These are phyloP conservation scores for Chondrilla cf. caribensis DNA, from an alignment of 37 sponge, comb jelly and placozoan genomes.

Conservation along the genomic window DNA sequence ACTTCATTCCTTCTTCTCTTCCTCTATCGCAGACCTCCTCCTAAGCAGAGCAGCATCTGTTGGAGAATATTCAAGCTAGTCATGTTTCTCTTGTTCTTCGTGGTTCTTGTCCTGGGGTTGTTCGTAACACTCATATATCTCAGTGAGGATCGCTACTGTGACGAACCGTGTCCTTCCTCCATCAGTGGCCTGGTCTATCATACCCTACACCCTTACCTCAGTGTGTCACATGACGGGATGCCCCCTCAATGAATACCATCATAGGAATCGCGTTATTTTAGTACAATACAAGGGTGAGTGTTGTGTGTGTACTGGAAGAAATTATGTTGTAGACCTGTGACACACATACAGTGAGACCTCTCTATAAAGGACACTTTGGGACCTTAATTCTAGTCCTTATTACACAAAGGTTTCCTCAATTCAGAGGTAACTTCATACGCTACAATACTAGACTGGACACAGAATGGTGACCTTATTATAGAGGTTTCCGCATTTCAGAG, in stretches of 20 bases:
- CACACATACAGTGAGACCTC: too few species aligned
- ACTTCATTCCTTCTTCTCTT: too few species aligned
- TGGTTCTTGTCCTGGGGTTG: neutral
- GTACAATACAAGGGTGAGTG: neutral
- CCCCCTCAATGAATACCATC: neutral
- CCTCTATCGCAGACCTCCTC: neutral
- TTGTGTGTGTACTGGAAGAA: too few species aligned
- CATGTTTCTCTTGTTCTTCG: neutral
- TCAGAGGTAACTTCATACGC: too few species aligned
- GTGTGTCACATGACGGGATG: neutral
- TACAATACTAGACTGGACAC: too few species aligned
- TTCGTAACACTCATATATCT: neutral
- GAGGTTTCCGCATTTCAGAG: too few species aligned
- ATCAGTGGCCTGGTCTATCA: constrained; percentile 13
- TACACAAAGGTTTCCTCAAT: too few species aligned
- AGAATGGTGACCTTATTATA: too few species aligned
- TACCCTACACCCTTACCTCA: constrained; percentile 11
- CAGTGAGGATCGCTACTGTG: constrained; percentile 5
- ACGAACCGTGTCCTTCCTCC: constrained; percentile 7
- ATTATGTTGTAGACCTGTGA: too few species aligned
- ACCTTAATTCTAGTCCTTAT: too few species aligned
- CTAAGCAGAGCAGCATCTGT: neutral
- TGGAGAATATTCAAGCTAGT: neutral
- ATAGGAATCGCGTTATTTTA: too few species aligned
- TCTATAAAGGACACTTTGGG: too few species aligned